Percentiles rank a stretch among this genome's conserved stretches.
Conservation (phyloP, 1,140 invertebrate species). For the Drosophila triauraria region DNA sequence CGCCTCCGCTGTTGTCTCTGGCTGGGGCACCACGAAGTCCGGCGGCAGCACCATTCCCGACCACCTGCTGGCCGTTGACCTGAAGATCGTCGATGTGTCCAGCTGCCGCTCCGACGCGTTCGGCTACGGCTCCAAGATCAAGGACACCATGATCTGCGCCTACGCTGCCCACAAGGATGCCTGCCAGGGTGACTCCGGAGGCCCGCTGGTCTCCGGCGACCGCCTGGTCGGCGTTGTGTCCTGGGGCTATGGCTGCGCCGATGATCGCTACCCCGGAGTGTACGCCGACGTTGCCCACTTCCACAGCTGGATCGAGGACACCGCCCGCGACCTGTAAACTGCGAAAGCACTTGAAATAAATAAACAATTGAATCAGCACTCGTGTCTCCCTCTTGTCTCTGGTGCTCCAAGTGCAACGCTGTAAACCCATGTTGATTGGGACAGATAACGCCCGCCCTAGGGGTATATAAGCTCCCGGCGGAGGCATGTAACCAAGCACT, state of each 20-base stretch:
- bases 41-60: constrained; percentile 53
- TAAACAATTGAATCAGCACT: constrained; percentile 11
- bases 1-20: constrained; percentile 81
- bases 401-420: constrained; percentile 4
- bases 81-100: constrained; percentile 53
- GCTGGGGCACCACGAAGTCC: constrained; percentile 84
- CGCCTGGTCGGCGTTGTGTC: constrained; percentile 87
- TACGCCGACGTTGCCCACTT: constrained; percentile 86
- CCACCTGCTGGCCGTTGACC: constrained; percentile 55
- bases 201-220: constrained; percentile 83
- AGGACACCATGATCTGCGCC: constrained; percentile 85
- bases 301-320: constrained; percentile 79
- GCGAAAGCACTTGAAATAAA: constrained; percentile 39
- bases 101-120: constrained; percentile 50
- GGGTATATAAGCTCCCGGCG: constrained; percentile 16
- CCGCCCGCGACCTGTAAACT: constrained; percentile 57
- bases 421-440: neutral
- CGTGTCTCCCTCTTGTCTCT: neutral
- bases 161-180: constrained; percentile 70
- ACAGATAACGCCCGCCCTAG: neutral
- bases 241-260: constrained; percentile 86
- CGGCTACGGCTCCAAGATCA: constrained; percentile 61
- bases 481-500: constrained; percentile 19
- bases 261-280: constrained; percentile 86
- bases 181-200: constrained; percentile 86